These are phyloP conservation scores for Saguinus midas DNA, from an alignment of 2,113 vertebrate genomes.

Conservation along the genomic window DNA sequence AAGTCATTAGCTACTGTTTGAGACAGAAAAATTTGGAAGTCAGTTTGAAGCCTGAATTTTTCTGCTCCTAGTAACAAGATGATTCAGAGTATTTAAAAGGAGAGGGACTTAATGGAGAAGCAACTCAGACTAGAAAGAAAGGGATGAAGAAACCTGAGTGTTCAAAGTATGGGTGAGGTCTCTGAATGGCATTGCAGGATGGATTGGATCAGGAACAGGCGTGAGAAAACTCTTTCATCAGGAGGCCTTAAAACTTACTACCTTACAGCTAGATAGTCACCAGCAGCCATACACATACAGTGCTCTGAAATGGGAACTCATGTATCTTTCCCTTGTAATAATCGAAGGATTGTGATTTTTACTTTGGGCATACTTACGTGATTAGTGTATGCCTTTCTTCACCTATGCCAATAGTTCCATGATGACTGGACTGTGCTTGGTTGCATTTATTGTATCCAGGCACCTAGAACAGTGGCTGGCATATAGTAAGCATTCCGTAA, in stretches of 20 bases:
- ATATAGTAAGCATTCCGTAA: background rate
- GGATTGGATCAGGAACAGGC: background rate
- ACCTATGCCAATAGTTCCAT: background rate
- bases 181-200: background rate
- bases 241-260: background rate
- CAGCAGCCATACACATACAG: background rate
- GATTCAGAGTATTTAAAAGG: background rate
- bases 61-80: background rate
- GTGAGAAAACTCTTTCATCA: background rate
- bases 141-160: background rate
- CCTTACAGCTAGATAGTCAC: no score
- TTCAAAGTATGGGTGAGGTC: background rate
- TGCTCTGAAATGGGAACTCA: background rate
- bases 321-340: background rate
- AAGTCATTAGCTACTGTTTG: background rate
- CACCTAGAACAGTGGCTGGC: background rate
- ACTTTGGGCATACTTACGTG: background rate
- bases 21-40: background rate
- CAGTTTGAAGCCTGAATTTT: background rate
- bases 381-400: background rate
- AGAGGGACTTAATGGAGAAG: background rate
- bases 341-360: background rate
- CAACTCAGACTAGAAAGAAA: background rate
- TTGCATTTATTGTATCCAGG: background rate
- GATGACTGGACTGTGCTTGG: rapidly evolving